Conservation (phyloP, 2,797 vertebrate species). For the Hoplostethus atlanticus region DNA sequence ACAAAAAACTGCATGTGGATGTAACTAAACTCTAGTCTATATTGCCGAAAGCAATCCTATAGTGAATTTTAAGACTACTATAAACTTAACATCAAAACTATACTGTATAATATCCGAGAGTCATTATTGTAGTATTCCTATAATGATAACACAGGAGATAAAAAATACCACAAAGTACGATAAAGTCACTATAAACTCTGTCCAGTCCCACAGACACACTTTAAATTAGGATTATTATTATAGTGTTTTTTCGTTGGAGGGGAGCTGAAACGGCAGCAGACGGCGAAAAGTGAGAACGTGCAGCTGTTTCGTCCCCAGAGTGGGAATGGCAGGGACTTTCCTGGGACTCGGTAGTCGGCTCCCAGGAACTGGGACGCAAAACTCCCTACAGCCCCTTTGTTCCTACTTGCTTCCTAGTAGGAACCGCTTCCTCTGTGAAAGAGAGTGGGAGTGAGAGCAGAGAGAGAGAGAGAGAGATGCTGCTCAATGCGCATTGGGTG, state of each 20-base stretch:
- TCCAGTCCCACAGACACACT: not conserved
- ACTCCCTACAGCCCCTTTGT: slow-evolving; percentile 58
- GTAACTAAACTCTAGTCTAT: no score
- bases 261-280: slow-evolving; percentile 56
- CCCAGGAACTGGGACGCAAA: slow-evolving; percentile 69
- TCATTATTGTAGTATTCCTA: no score
- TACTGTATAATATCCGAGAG: no score
- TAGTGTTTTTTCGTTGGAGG: not conserved
- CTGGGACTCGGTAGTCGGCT: slow-evolving; percentile 61
- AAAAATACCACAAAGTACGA: not conserved
- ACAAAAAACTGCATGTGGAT: no score
- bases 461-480: slow-evolving; percentile 53
- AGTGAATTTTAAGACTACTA: no score
- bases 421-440: slow-evolving; percentile 63
- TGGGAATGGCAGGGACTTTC: slow-evolving; percentile 77
- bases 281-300: slow-evolving; percentile 71
- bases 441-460: slow-evolving; percentile 79
- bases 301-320: slow-evolving; percentile 71
- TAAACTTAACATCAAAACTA: no score
- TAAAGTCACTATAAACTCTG: not conserved
- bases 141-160: not conserved
- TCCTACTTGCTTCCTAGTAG: slow-evolving; percentile 50
- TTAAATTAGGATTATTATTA: not conserved
- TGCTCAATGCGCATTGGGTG: slow-evolving; percentile 20
- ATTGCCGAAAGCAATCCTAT: no score